Evolutionary conservation across 2,113 vertebrate species (phyloP).

Genomic region (Hepsetus odoe): DNA sequence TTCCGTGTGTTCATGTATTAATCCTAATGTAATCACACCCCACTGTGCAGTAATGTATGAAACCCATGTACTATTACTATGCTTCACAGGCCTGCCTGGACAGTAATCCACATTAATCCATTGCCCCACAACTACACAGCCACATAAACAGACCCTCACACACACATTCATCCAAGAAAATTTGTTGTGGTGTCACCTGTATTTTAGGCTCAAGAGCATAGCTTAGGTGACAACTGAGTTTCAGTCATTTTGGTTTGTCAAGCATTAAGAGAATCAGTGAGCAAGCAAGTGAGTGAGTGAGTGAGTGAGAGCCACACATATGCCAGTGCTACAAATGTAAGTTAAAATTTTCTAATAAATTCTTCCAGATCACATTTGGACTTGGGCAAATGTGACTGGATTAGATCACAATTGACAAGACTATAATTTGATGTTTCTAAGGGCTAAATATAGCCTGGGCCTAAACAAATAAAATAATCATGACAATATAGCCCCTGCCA

Average conservation of each 20-base stretch:
- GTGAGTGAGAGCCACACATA: no score
- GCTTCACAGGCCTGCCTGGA: constrained; percentile 7
- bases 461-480: constrained; percentile 42
- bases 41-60: background rate
- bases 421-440: background rate
- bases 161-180: background rate
- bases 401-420: background rate
- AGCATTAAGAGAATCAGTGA: no score
- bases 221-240: no score
- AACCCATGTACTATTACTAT: constrained; percentile 7
- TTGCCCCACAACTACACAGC: background rate
- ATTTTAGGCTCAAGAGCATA: background rate
- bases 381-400: background rate
- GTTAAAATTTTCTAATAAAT: background rate
- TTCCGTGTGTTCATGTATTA: constrained; percentile 22
- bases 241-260: no score
- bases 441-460: background rate
- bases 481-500: constrained; percentile 41
- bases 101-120: constrained; percentile 42
- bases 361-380: background rate
- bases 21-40: constrained; percentile 44
- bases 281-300: no score
- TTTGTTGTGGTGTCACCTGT: background rate
- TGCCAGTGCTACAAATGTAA: background rate
- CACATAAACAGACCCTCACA: background rate